phyloP scores from a whole-genome alignment of 2,797 vertebrate genomes.

The Neostethus bicornis region DNA sequence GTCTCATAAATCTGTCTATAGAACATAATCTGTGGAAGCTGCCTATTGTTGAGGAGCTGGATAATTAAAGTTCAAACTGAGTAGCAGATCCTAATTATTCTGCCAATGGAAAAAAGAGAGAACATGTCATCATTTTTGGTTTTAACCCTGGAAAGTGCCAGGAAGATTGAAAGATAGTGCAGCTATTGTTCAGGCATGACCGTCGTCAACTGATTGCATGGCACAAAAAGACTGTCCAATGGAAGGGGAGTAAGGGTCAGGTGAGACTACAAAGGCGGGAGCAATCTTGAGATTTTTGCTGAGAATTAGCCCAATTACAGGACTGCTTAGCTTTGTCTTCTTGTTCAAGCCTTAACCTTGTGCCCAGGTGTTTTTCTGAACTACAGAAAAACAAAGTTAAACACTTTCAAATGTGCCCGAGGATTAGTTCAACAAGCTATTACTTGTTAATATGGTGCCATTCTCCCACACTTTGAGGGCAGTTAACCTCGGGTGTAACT shows the following conservation, averaged over 20 bases:
- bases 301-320: constrained; percentile 63
- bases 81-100: constrained; percentile 45
- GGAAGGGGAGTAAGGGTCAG: constrained; percentile 3
- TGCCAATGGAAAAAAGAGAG: constrained; percentile 39
- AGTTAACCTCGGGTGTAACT: constrained; percentile 76
- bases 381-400: constrained; percentile 71
- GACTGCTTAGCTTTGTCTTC: constrained; percentile 52
- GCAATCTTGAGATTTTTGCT: constrained; percentile 46
- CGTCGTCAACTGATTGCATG: constrained; percentile 41
- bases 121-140: constrained; percentile 37
- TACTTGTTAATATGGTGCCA: constrained; percentile 74
- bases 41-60: constrained; percentile 54
- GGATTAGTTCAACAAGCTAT: constrained; percentile 76
- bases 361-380: constrained; percentile 71
- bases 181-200: constrained; percentile 54
- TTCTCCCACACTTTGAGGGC: constrained; percentile 76
- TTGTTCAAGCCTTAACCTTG: constrained; percentile 51
- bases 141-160: constrained; percentile 36
- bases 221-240: constrained; percentile 23
- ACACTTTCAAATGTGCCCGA: constrained; percentile 77
- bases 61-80: constrained; percentile 59
- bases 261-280: constrained; percentile 27
- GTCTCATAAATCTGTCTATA: constrained; percentile 36
- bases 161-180: constrained; percentile 45
- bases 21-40: constrained; percentile 45